These are phyloP conservation scores for Percopsis omiscomaycus DNA, from an alignment of 2,797 vertebrate genomes.

Conservation along the genomic window DNA sequence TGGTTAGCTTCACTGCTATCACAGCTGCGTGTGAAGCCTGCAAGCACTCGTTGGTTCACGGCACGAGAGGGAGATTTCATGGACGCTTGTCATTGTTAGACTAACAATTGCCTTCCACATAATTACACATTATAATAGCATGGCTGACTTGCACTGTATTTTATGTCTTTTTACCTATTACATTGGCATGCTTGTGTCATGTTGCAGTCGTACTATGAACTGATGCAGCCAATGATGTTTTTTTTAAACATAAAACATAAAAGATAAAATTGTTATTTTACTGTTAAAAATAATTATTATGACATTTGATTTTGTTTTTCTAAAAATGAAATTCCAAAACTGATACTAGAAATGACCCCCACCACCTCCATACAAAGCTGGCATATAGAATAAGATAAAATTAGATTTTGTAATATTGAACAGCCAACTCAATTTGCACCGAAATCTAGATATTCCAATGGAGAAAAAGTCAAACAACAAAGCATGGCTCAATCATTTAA, in stretches of 20 bases:
- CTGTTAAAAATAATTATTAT: slow-evolving; percentile 4
- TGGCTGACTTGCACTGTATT: slow-evolving; percentile 30
- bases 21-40: slow-evolving; percentile 32
- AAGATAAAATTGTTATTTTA: slow-evolving; percentile 11
- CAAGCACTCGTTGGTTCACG: slow-evolving; percentile 45
- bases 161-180: too few relatives aligned
- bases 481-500: slow-evolving; percentile 78
- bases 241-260: too few relatives aligned
- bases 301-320: slow-evolving; percentile 49
- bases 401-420: slow-evolving; percentile 55
- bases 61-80: slow-evolving; percentile 39
- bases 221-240: too few relatives aligned
- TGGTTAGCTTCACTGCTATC: slow-evolving; percentile 25
- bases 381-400: slow-evolving; percentile 62
- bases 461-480: slow-evolving; percentile 79
- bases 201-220: too few relatives aligned
- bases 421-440: slow-evolving; percentile 66
- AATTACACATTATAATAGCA: slow-evolving; percentile 38
- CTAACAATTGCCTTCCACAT: slow-evolving; percentile 41
- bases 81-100: slow-evolving; percentile 38
- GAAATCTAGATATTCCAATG: slow-evolving; percentile 65
- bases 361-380: slow-evolving; percentile 27
- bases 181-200: too few relatives aligned
- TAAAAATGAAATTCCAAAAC: slow-evolving; percentile 31
- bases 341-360: slow-evolving; percentile 12